Conservation (phyloP, 1,140 invertebrate species). For the Chironomus striatipennis region DNA sequence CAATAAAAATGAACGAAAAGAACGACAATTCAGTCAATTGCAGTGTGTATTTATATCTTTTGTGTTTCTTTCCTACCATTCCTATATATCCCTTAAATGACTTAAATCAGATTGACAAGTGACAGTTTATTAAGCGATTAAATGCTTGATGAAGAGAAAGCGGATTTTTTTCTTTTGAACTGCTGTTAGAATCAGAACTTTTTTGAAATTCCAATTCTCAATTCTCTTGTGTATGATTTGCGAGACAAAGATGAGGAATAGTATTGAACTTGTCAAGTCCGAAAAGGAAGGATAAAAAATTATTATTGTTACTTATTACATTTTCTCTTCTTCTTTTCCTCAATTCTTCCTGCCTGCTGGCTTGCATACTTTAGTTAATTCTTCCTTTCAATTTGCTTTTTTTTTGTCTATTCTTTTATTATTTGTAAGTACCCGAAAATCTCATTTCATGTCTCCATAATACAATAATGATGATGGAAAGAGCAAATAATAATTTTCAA, state of each 20-base stretch:
- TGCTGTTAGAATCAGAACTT: background rate
- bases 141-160: conserved; percentile 1
- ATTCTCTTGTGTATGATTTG: no score
- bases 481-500: conserved; percentile 4
- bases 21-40: background rate
- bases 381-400: no score
- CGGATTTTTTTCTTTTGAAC: conserved; percentile 1
- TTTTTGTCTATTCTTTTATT: no score
- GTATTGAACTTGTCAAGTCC: background rate
- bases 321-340: background rate
- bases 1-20: background rate
- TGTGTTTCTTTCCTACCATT: background rate
- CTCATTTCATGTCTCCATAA: background rate
- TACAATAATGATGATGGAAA: background rate
- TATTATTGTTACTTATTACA: conserved; percentile 2
- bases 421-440: background rate
- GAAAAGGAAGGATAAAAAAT: conserved; percentile 13
- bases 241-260: no score
- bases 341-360: no score
- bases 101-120: conserved; percentile 13
- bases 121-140: conserved; percentile 13
- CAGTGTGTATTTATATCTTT: background rate
- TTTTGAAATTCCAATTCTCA: background rate
- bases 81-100: no score
- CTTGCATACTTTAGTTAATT: no score